A percentile compares a stretch with the other conserved stretches of the same genome.
These are phyloP conservation scores for Agriopis marginaria DNA, from an alignment of 2,888 invertebrate genomes.

Conservation along the genomic window DNA sequence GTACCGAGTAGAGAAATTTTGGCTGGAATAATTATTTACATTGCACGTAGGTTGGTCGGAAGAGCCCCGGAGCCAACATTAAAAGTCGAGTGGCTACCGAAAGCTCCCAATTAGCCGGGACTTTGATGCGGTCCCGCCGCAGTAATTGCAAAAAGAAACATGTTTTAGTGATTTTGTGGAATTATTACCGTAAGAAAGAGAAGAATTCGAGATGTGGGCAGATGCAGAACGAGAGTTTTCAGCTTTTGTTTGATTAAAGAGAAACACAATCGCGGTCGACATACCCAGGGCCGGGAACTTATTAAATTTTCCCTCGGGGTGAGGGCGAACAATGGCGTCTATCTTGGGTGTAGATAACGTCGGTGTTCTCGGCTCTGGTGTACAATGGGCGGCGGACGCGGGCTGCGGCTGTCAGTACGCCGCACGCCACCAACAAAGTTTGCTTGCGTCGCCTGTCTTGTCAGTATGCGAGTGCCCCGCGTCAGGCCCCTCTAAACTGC, in stretches of 20 bases:
- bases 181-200: conserved; percentile 67
- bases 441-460: conserved; percentile 61
- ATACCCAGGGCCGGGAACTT: conserved; percentile 68
- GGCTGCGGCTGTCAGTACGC: conserved; percentile 64
- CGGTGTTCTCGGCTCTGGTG: conserved; percentile 64
- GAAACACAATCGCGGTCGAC: conserved; percentile 72
- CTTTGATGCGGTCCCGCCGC: conserved; percentile 71
- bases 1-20: conserved; percentile 52
- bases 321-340: conserved; percentile 75
- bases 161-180: conserved; percentile 67
- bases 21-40: conserved; percentile 68
- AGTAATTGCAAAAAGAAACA: conserved; percentile 80
- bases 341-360: conserved; percentile 79
- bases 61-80: conserved; percentile 58
- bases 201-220: conserved; percentile 48
- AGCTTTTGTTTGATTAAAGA: conserved; percentile 73
- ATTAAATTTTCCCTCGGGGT: conserved; percentile 77
- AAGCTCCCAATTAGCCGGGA: conserved; percentile 82
- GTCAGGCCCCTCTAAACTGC: conserved; percentile 50
- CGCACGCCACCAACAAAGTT: conserved; percentile 71
- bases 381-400: conserved; percentile 66
- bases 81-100: conserved; percentile 77
- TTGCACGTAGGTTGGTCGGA: conserved; percentile 56
- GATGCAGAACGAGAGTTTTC: conserved; percentile 56
- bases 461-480: conserved; percentile 53